phyloP scores from a whole-genome alignment of 2,888 invertebrate genomes.

The Campoplex capitator region DNA sequence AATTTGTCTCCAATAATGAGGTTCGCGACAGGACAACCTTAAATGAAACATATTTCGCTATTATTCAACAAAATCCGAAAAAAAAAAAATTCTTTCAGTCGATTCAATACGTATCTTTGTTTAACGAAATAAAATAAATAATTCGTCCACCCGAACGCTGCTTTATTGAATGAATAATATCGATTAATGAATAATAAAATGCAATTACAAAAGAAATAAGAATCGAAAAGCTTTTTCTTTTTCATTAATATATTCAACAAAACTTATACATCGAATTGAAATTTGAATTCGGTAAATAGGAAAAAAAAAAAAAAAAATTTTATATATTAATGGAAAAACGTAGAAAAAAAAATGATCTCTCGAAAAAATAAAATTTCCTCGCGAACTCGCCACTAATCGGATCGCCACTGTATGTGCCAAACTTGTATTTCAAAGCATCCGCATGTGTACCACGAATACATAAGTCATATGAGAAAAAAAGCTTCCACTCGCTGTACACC shows the following conservation, averaged over 20 bases:
- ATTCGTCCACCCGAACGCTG: no score
- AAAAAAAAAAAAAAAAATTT: neutral
- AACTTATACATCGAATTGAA: neutral
- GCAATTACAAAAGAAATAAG: neutral
- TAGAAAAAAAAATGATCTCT: neutral
- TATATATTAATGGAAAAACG: neutral
- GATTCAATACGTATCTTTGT: no score
- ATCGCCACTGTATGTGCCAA: neutral
- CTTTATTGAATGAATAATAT: no score
- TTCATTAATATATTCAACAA: neutral
- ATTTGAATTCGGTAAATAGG: neutral
- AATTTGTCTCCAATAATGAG: no score
- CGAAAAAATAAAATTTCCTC: constrained; percentile 4
- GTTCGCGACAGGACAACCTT: no score
- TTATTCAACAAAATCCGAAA: no score
- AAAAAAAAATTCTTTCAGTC: no score
- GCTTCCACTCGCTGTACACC: constrained; percentile 5
- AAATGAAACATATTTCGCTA: no score
- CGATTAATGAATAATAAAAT: neutral
- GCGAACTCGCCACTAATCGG: neutral
- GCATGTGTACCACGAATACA: neutral
- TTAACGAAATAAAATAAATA: no score
- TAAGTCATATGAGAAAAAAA: neutral
- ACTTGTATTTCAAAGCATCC: constrained; percentile 5
- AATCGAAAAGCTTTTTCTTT: neutral